phyloP scores from a whole-genome alignment of 2,888 invertebrate genomes.

The Trichacis sp. region DNA sequence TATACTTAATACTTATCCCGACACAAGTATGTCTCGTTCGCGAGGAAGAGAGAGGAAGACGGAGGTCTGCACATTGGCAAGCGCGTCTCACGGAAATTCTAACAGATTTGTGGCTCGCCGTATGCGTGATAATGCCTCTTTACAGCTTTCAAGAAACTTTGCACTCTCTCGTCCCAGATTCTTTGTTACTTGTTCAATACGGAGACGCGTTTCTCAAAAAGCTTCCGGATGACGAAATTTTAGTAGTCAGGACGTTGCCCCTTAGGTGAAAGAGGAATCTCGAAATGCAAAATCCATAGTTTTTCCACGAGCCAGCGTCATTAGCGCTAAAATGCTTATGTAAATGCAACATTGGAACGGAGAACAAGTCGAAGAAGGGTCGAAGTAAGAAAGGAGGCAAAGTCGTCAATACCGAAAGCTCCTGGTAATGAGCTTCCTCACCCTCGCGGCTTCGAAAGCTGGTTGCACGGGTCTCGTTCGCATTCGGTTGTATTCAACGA shows the following conservation, averaged over 20 bases:
- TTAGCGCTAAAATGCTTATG: slow-evolving; percentile 58
- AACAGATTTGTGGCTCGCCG: slow-evolving; percentile 29
- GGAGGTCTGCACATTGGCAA: slow-evolving; percentile 20
- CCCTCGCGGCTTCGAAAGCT: slow-evolving; percentile 62
- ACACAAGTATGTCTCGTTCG: slow-evolving; percentile 38
- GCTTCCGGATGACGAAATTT: too few relatives aligned
- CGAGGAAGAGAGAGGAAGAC: background rate
- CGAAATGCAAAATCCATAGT: background rate
- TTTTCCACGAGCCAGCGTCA: slow-evolving; percentile 44
- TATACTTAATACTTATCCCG: slow-evolving; percentile 63
- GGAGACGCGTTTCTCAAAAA: too few relatives aligned
- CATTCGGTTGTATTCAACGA: slow-evolving; percentile 58
- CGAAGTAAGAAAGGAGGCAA: slow-evolving; percentile 35
- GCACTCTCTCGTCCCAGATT: background rate
- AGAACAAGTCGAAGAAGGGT: slow-evolving; percentile 14
- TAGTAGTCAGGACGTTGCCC: too few relatives aligned
- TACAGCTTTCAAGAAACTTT: background rate
- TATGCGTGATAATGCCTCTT: slow-evolving; percentile 4
- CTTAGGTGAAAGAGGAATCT: background rate
- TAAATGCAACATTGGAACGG: slow-evolving; percentile 55
- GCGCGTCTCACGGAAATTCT: slow-evolving; percentile 32
- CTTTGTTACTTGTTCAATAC: background rate
- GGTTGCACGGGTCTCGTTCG: slow-evolving; percentile 60
- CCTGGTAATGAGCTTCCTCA: slow-evolving; percentile 68
- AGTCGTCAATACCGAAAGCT: slow-evolving; percentile 60